Percentiles rank a stretch among this genome's conserved stretches.
Evolutionary conservation across 2,113 vertebrate species (phyloP).

Genomic region (Hydrolagus affinis): DNA sequence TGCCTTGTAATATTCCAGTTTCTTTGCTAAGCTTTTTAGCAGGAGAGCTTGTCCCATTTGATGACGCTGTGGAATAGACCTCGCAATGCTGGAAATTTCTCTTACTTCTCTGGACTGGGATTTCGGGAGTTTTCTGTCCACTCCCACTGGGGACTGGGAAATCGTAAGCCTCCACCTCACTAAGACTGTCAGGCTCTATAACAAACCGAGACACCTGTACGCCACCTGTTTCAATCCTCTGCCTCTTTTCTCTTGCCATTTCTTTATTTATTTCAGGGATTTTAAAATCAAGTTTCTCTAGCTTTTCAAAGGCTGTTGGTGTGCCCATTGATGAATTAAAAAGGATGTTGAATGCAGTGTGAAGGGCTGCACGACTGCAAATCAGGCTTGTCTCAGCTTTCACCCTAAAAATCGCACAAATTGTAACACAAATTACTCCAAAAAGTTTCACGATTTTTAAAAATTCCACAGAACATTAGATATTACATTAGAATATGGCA

Average conservation of each 20-base stretch:
- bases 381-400: background rate
- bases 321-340: slow-evolving; percentile 2
- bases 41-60: background rate
- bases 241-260: background rate
- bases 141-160: background rate
- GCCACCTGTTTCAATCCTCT: background rate
- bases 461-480: no score
- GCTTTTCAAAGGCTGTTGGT: background rate
- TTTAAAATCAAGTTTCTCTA: slow-evolving; percentile 11
- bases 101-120: background rate
- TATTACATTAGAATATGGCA: no score
- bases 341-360: slow-evolving; percentile 19
- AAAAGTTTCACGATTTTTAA: no score
- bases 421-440: no score
- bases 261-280: background rate
- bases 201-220: slow-evolving; percentile 24
- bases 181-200: slow-evolving; percentile 12
- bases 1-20: background rate
- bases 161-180: background rate
- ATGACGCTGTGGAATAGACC: no score
- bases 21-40: background rate
- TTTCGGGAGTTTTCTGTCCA: background rate
- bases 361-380: background rate
- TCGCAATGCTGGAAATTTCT: background rate
- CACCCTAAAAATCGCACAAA: background rate